Percentiles rank a stretch among this genome's conserved stretches.
Evolutionary conservation across 2,888 invertebrate genomes (phyloP).

Genomic region (Temnothorax unifasciatus): DNA sequence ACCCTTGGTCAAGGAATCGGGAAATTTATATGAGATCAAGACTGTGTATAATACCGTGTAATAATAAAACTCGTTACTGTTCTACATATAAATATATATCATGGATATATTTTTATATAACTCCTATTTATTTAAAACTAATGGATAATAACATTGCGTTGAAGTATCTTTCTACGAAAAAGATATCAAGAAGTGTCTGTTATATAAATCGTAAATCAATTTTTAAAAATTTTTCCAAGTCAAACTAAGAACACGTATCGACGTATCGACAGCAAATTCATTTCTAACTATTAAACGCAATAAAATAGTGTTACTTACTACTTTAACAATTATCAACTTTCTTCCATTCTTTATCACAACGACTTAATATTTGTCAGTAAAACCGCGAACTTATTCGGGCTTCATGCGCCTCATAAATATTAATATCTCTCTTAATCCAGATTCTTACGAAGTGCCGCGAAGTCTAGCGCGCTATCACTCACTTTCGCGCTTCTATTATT

Average conservation of each 20-base stretch:
- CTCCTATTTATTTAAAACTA: background rate
- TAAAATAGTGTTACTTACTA: background rate
- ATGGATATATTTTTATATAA: background rate
- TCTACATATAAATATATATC: background rate
- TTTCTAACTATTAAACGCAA: background rate
- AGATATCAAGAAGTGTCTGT: background rate
- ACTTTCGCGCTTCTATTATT: constrained; percentile 44
- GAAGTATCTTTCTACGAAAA: background rate
- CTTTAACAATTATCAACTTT: constrained; percentile 36
- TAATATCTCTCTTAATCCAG: constrained; percentile 50
- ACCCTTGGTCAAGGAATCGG: constrained; percentile 9
- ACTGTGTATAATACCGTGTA: background rate
- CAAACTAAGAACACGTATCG: background rate
- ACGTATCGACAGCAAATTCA: background rate
- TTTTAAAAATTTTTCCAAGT: background rate
- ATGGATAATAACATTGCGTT: background rate
- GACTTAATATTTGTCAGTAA: constrained; percentile 6
- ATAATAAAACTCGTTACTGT: background rate
- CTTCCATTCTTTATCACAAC: constrained; percentile 17
- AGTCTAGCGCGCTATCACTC: constrained; percentile 32
- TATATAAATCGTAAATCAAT: background rate
- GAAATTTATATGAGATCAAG: constrained; percentile 19
- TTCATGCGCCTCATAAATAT: constrained; percentile 58
- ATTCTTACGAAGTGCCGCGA: constrained; percentile 50
- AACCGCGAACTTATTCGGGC: constrained; percentile 44